phyloP scores from a whole-genome alignment of 2,797 vertebrate species.

The Sebastes reedi region DNA sequence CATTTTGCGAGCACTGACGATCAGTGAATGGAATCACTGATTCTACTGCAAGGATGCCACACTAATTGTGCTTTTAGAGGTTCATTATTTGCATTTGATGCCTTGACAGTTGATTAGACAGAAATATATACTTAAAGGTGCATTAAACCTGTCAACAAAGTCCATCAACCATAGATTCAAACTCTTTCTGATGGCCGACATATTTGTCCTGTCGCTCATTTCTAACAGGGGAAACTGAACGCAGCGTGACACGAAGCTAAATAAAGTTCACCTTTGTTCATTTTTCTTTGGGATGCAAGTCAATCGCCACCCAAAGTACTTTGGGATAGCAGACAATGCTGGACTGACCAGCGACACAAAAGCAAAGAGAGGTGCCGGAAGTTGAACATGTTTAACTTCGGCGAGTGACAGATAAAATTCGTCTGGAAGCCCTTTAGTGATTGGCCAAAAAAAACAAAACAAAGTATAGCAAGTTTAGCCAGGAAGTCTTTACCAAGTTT shows the following conservation, averaged over 20 bases:
- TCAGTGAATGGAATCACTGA: neutral
- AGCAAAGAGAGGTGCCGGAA: neutral
- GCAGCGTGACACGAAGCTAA: neutral
- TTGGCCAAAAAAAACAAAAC: neutral
- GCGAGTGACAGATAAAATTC: rapidly evolving
- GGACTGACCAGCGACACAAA: neutral
- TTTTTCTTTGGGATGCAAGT: neutral
- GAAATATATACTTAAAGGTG: neutral
- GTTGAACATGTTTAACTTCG: neutral
- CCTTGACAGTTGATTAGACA: neutral
- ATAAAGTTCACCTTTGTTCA: neutral
- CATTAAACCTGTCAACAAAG: neutral
- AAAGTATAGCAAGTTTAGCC: neutral
- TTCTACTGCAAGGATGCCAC: neutral
- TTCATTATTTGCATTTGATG: neutral
- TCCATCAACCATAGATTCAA: neutral
- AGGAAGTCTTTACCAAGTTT: neutral
- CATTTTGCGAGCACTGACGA: neutral
- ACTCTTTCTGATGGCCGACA: neutral
- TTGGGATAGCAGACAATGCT: neutral
- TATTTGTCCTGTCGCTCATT: neutral
- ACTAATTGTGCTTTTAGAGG: neutral
- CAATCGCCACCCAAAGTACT: neutral
- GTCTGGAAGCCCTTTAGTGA: neutral
- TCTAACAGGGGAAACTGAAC: neutral